Percentiles rank a stretch among this genome's conserved stretches.
Evolutionary conservation across 2,797 vertebrate genomes (phyloP).

Genomic region (Melanotaenia trifasciata): DNA sequence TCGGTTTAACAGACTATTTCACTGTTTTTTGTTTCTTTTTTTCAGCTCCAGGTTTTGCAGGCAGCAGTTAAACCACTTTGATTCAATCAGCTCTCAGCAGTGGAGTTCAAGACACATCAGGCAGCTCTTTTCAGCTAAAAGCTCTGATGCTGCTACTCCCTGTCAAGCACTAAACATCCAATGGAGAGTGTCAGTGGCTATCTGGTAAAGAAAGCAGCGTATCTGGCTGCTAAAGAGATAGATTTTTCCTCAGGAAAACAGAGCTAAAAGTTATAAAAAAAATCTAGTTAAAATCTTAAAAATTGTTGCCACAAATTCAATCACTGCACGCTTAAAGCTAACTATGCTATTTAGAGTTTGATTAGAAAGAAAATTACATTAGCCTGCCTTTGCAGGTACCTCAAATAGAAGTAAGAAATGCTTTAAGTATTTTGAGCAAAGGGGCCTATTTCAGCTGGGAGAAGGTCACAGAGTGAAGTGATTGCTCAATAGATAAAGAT

Average conservation of each 20-base stretch:
- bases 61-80: slow-evolving; percentile 6
- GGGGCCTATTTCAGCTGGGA: background rate
- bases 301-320: background rate
- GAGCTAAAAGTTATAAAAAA: background rate
- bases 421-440: background rate
- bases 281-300: background rate
- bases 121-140: slow-evolving; percentile 17
- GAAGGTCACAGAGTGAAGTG: background rate
- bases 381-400: background rate
- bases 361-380: background rate
- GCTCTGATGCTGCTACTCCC: slow-evolving; percentile 23
- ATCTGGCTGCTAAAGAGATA: slow-evolving; percentile 8
- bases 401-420: background rate
- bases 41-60: background rate
- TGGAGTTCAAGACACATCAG: slow-evolving; percentile 10
- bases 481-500: background rate
- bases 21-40: background rate
- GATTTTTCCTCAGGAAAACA: slow-evolving; percentile 8
- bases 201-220: slow-evolving; percentile 6
- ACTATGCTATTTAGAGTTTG: background rate
- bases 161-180: slow-evolving; percentile 10
- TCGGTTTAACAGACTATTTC: background rate
- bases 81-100: slow-evolving; percentile 19
- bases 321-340: background rate
- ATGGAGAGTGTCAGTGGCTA: slow-evolving; percentile 20